These are phyloP conservation scores for Nemoura dubitans DNA, from an alignment of 2,888 invertebrate species.

Conservation along the genomic window DNA sequence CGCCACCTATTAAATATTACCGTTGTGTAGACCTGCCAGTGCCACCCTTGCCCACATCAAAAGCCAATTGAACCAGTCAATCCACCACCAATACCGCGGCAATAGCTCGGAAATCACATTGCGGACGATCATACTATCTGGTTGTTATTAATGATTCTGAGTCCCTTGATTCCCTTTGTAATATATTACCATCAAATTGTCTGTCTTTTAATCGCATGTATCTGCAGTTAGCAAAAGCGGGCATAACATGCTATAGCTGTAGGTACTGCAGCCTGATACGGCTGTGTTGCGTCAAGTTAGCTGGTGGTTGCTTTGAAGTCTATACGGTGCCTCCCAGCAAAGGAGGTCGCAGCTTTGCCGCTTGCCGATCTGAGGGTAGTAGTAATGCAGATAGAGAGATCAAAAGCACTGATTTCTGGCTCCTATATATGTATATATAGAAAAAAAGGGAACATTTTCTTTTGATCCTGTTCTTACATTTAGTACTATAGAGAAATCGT, in stretches of 20 bases:
- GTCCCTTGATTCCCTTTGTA: not conserved
- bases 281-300: conserved; percentile 29
- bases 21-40: not conserved
- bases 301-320: conserved; percentile 48
- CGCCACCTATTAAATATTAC: not conserved
- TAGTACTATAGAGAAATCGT: conserved; percentile 43
- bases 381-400: conserved; percentile 50
- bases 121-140: not conserved
- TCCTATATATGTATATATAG: conserved; percentile 38
- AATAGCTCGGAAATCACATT: not conserved
- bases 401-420: conserved; percentile 51
- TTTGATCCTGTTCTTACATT: conserved; percentile 50
- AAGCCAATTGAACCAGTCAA: not conserved
- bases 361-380: not conserved
- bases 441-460: conserved; percentile 48
- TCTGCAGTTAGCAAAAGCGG: not conserved
- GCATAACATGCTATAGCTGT: not conserved
- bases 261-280: not conserved
- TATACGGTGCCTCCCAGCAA: conserved; percentile 42
- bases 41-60: not conserved
- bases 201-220: not conserved
- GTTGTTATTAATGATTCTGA: not conserved
- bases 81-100: not conserved
- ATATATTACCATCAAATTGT: not conserved
- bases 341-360: conserved; percentile 44